Base-by-base conservation (phyloP, 2,888 invertebrate genomes). In the Pantelozetes paolii region DNA sequence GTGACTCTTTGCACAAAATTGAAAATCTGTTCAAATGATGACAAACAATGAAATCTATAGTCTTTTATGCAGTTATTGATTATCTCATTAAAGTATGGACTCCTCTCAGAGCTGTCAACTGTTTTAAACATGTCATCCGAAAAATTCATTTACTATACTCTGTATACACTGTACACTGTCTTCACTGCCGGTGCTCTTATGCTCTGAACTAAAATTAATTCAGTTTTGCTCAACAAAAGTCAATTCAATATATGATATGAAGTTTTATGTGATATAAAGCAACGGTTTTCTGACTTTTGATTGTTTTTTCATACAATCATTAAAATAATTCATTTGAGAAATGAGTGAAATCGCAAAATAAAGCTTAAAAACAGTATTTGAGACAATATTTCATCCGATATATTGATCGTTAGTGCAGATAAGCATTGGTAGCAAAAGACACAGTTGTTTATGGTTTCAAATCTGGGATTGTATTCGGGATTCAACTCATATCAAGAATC, bases 311-410 rank as follows among this genome's bases (percentile, higher is more conserved):
- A 62, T 30, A 62, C 30, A 32, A 62, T 62, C 36, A 62, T 62
- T 62, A 62, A 62, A 62, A 62, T 62, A 62, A 62, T 62, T 62
- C 62, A 62, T 62, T 32, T n/a, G 62, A n/a, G n/a, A n/a, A n/a
- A 30, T 3, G 30, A 62, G 32, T 62, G 13, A 32, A 18, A 32
- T 11, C 15, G 18, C 18, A 62, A 13, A 62, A 36, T 62, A 62
- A 2, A n/a, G 62, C 62, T 62, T 28, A 30, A 62, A 62, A 62
- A n/a, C 62, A 30, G 32, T 62, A 32, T 62, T 32, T 62, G 62
- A 30, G n/a, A 9, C 18, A 9, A n/a, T 32, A 32, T 62, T 62
- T 62, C 36, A 32, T 32, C 15, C n/a, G 32, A 62, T 32, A 62
- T 62, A 62, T 62, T 36, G 62, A 62, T 62, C 36, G n/a, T 30